These are phyloP conservation scores for Prinia subflava DNA, from an alignment of 2,113 vertebrate species.

Conservation along the genomic window DNA sequence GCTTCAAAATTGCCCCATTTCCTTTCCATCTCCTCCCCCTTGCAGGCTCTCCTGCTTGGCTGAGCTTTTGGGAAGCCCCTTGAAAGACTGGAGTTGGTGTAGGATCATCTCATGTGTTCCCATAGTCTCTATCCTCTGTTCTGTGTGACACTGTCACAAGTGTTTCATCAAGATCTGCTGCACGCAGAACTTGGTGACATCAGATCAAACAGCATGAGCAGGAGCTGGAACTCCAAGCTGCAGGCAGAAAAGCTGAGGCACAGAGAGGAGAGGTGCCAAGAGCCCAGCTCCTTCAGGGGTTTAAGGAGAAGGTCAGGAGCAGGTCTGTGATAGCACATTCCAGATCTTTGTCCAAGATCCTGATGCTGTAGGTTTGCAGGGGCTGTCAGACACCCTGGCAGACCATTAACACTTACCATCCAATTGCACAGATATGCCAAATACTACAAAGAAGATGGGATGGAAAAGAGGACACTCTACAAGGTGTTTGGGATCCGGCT, in stretches of 20 bases:
- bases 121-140: background rate
- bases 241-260: background rate
- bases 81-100: background rate
- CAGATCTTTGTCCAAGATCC: background rate
- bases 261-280: background rate
- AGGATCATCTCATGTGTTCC: rapidly evolving
- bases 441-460: conserved; percentile 78
- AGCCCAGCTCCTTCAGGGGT: background rate
- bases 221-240: background rate
- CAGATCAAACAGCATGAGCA: background rate
- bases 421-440: conserved; percentile 78
- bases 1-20: background rate
- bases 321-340: background rate
- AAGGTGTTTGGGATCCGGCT: conserved; percentile 94
- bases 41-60: background rate
- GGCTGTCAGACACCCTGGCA: background rate
- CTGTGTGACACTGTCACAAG: background rate
- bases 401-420: background rate
- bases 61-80: background rate
- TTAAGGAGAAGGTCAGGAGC: background rate
- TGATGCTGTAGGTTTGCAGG: rapidly evolving
- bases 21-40: background rate
- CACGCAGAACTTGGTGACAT: rapidly evolving
- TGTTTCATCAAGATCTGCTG: background rate
- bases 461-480: conserved; percentile 81